Base-by-base conservation (phyloP, 2,888 invertebrate genomes). In the Nemurella pictetii region DNA sequence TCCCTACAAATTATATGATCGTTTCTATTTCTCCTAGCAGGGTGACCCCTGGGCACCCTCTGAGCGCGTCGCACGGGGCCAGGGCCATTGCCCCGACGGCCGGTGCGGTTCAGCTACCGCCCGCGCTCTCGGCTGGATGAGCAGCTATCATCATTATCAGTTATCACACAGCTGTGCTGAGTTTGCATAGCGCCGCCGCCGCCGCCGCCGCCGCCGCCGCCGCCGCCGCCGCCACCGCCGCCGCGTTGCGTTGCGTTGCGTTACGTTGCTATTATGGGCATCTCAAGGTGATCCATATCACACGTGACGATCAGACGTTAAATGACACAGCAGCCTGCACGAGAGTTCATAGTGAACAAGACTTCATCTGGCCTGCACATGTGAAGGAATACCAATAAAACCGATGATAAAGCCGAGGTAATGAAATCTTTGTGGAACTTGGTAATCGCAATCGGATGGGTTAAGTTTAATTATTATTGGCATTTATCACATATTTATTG, bases 401-500 rank as follows among this genome's bases (percentile, higher is more conserved):
- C 9, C 20, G 55, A 55, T 15, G 55, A 55, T 55, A 55, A 55
- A 55, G 12, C n/a, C n/a, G 55, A 5, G 15, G 78, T n/a, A 78
- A 78, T 78, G n/a, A 30, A 78, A 78, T 78, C 30, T 78, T 78
- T 20, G 30, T 30, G 78, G 30, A 28, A 29, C 0, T 30, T 30
- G 28, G n/a, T 78, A 78, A 75, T 28, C 27, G 78, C 78, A 78
- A 78, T 78, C 30, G 78, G 28, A 78, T 78, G 78, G 9, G 78
- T 78, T n/a, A 20, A 78, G 30, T 78, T 78, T 78, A 29, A 78
- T 30, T n/a, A 30, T 78, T 78, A 78, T 78, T 78, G 30, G 28
- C 78, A 78, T 78, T 78, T 78, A 78, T 78, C n/a, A 29, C 78
- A 29, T 78, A 78, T 78, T 78, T 78, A 78, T 30, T 28, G 28